Conservation (phyloP, 2,888 invertebrate species). For the Meta bourneti region DNA sequence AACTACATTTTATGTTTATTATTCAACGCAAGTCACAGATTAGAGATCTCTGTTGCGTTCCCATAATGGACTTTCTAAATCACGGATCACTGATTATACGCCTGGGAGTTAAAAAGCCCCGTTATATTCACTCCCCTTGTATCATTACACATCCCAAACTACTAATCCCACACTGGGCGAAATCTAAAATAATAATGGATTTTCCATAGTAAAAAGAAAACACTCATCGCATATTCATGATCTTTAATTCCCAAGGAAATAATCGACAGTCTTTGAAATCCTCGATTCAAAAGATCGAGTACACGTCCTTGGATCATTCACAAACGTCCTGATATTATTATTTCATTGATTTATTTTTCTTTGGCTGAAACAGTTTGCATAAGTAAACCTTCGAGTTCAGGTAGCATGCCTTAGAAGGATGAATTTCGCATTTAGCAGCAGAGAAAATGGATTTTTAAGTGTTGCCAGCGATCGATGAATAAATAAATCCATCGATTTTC, state of each 20-base stretch:
- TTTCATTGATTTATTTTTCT: background rate
- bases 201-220: background rate
- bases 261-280: slow-evolving; percentile 41
- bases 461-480: background rate
- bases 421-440: background rate
- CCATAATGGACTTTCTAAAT: too few relatives aligned
- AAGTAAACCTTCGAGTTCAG: background rate
- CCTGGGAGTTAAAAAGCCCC: too few relatives aligned
- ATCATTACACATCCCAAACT: too few relatives aligned
- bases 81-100: too few relatives aligned
- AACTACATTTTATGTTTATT: too few relatives aligned
- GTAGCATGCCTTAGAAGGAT: background rate
- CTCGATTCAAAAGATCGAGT: background rate
- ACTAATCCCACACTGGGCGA: too few relatives aligned
- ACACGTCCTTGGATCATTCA: background rate
- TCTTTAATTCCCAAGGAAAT: background rate
- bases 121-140: too few relatives aligned
- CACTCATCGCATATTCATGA: slow-evolving; percentile 34
- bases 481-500: background rate
- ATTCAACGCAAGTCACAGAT: too few relatives aligned
- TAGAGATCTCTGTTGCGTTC: too few relatives aligned
- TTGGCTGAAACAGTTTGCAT: background rate
- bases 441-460: background rate
- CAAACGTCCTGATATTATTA: background rate
- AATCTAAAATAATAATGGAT: too few relatives aligned